Percentiles rank a stretch among this genome's conserved stretches.
Evolutionary conservation across 2,113 vertebrate species (phyloP).

Genomic region (Podarcis raffonei): DNA sequence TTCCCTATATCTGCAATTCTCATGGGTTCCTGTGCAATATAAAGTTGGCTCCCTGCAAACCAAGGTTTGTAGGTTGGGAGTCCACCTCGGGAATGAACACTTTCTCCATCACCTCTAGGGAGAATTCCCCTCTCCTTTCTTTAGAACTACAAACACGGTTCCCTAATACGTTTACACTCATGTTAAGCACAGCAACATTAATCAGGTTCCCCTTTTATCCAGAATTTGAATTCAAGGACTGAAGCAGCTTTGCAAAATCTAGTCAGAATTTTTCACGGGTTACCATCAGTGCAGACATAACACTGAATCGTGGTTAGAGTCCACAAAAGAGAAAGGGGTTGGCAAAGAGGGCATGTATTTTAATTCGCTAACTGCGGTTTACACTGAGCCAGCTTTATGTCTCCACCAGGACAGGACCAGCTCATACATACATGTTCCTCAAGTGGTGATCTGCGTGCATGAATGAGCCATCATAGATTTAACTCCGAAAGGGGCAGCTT

Average conservation of each 20-base stretch:
- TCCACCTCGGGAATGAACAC: not conserved
- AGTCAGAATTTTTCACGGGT: not conserved
- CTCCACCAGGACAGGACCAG: not conserved
- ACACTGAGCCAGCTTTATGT: not conserved
- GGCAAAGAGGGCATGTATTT: too few species aligned
- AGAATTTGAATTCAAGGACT: not conserved
- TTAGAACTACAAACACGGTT: not conserved
- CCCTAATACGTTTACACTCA: not conserved
- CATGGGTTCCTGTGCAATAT: not conserved
- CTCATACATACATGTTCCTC: not conserved
- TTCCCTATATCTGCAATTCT: not conserved
- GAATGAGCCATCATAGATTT: not conserved
- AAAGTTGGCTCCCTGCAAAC: not conserved
- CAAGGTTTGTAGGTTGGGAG: not conserved
- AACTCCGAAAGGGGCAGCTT: not conserved
- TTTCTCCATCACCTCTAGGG: not conserved
- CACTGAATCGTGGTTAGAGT: not conserved
- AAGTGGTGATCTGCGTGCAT: not conserved
- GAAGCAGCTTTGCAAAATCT: not conserved
- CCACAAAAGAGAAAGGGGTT: too few species aligned
- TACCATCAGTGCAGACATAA: not conserved
- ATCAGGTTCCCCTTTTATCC: accelerated
- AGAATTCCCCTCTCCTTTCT: not conserved
- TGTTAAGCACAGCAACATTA: too few species aligned
- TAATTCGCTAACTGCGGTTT: not conserved